Conservation (phyloP, 2,113 vertebrate species). For the Hymenochirus boettgeri region DNA sequence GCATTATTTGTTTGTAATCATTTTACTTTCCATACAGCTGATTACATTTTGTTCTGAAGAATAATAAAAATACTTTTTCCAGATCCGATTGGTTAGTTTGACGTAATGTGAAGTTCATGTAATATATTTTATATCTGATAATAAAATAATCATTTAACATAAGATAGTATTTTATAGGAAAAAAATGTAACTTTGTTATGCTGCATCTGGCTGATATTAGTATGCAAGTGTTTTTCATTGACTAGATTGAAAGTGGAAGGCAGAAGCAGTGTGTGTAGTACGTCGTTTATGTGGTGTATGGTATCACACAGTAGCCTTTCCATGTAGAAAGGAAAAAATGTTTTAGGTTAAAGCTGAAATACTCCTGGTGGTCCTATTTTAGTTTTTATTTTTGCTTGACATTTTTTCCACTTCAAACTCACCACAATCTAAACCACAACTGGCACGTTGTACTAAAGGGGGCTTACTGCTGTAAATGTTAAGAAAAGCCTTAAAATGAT, state of each 20-base stretch:
- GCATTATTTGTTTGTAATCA: too few relatives aligned
- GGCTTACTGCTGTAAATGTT: conserved; percentile 7
- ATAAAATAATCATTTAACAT: conserved; percentile 15
- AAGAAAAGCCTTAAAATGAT: background rate
- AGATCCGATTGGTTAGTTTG: too few relatives aligned
- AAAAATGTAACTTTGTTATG: conserved; percentile 4
- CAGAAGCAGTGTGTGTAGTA: conserved; percentile 23
- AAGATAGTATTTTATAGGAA: background rate
- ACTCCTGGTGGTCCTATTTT: conserved; percentile 38
- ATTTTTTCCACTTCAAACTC: conserved; percentile 42
- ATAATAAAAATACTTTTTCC: too few relatives aligned
- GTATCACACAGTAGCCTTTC: conserved; percentile 36
- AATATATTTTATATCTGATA: conserved; percentile 17
- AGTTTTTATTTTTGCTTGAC: conserved; percentile 32
- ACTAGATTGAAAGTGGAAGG: conserved; percentile 27
- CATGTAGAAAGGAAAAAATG: conserved; percentile 24
- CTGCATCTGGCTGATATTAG: conserved; percentile 38
- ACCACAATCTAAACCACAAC: conserved; percentile 36
- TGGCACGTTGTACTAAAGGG: conserved; percentile 22
- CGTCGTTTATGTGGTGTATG: conserved; percentile 35
- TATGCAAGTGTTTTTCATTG: conserved; percentile 33
- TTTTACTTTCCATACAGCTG: too few relatives aligned
- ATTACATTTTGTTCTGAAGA: too few relatives aligned
- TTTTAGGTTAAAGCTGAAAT: conserved; percentile 34
- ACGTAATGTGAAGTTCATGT: background rate